A percentile compares a stretch with the other conserved stretches of the same genome.
phyloP scores from a whole-genome alignment of 37 sponge, comb jelly and placozoan genomes.

The Lycopodina hypogea region DNA sequence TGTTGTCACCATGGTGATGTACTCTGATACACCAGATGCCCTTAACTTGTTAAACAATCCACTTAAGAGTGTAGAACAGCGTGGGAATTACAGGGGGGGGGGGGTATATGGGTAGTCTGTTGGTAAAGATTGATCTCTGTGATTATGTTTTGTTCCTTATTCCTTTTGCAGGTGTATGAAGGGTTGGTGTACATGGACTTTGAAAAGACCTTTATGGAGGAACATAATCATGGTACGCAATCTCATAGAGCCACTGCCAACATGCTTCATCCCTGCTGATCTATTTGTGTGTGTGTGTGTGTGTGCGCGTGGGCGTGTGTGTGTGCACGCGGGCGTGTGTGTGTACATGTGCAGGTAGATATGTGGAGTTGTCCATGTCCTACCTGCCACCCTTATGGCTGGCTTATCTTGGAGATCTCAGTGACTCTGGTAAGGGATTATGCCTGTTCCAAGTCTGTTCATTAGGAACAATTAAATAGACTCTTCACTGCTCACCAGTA shows the following conservation, averaged over 20 bases:
- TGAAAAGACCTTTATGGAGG: conserved; percentile 45
- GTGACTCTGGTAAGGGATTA: conserved; percentile 84
- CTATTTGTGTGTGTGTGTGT: too few relatives aligned
- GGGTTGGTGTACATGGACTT: conserved; percentile 92
- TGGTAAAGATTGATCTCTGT: too few relatives aligned
- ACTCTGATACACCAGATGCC: too few relatives aligned
- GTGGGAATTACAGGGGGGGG: too few relatives aligned
- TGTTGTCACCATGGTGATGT: too few relatives aligned
- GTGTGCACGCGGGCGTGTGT: not conserved
- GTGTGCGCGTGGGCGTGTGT: too few relatives aligned
- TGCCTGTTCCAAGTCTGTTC: not conserved
- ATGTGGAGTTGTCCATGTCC: conserved; percentile 39
- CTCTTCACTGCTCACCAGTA: too few relatives aligned
- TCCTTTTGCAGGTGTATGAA: conserved; percentile 71
- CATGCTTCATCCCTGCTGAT: too few relatives aligned
- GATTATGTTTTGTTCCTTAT: not conserved
- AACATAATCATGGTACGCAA: conserved; percentile 56
- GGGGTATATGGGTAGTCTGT: too few relatives aligned
- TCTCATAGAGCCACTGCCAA: not conserved
- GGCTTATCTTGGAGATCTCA: conserved; percentile 80
- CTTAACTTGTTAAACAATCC: too few relatives aligned
- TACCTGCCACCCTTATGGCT: conserved; percentile 80
- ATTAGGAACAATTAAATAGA: not conserved
- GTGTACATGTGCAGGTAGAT: conserved; percentile 39
- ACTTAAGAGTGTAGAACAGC: too few relatives aligned